Conservation (phyloP, 2,113 vertebrate species). For the Bos indicus region DNA sequence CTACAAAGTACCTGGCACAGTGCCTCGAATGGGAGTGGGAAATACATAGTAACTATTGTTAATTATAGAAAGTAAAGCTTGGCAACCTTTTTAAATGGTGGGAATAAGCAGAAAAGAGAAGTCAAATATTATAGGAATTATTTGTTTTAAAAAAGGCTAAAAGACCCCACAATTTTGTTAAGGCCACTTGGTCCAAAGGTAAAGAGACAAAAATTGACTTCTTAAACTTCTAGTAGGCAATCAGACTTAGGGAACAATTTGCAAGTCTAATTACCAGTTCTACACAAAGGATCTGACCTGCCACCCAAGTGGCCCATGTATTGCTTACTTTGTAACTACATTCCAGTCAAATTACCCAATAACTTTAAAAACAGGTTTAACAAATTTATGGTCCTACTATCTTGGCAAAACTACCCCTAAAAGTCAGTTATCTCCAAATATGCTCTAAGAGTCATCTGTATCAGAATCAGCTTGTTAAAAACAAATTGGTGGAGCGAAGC, state of each 20-base stretch:
- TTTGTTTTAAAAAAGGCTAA: not conserved
- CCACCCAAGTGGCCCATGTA: not conserved
- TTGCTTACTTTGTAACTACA: not conserved
- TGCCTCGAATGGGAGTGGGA: not conserved
- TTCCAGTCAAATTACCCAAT: not conserved
- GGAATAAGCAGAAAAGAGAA: not conserved
- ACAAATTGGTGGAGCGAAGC: not conserved
- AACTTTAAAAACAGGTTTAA: constrained; percentile 15
- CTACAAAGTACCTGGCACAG: not conserved
- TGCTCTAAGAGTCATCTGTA: not conserved
- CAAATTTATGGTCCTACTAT: not conserved
- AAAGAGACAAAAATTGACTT: not conserved
- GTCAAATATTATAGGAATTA: not conserved
- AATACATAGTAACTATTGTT: not conserved
- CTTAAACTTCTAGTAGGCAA: not conserved
- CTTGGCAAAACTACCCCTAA: constrained; percentile 1
- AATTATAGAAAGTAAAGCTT: not conserved
- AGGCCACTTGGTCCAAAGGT: not conserved
- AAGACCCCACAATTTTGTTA: not conserved
- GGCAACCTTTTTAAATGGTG: not conserved
- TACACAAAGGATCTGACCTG: not conserved
- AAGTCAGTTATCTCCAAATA: not conserved
- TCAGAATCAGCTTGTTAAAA: constrained; percentile 10
- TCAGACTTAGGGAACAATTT: constrained; percentile 15
- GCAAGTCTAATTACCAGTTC: not conserved